Percentiles rank a stretch among this genome's conserved stretches.
phyloP scores from a whole-genome alignment of 2,113 vertebrate species.

The Perccottus glenii region DNA sequence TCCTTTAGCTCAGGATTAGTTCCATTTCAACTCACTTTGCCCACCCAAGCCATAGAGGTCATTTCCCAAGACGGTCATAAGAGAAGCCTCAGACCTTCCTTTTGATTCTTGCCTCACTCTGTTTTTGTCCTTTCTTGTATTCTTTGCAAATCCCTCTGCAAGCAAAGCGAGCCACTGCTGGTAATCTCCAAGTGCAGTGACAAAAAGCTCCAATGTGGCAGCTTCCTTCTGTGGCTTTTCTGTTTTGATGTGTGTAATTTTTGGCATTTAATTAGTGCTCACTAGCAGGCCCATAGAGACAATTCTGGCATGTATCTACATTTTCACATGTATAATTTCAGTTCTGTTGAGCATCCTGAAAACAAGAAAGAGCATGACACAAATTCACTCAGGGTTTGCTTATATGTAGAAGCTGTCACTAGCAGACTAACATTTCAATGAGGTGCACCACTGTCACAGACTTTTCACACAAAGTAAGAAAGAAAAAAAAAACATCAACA shows the following conservation, averaged over 20 bases:
- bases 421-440: conserved; percentile 21
- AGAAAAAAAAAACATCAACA: conserved; percentile 22
- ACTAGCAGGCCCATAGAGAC: conserved; percentile 36
- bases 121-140: conserved; percentile 29
- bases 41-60: conserved; percentile 43
- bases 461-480: conserved; percentile 30
- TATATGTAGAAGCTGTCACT: conserved; percentile 31
- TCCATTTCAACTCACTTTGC: conserved; percentile 51
- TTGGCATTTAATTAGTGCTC: conserved; percentile 59
- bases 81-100: conserved; percentile 28
- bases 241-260: conserved; percentile 50
- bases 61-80: conserved; percentile 52
- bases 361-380: conserved; percentile 26
- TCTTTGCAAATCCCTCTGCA: conserved; percentile 49
- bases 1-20: conserved; percentile 66
- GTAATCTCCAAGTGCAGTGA: conserved; percentile 38
- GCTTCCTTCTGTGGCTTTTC: conserved; percentile 28
- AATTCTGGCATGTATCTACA: conserved; percentile 18
- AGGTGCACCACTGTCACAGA: conserved; percentile 11
- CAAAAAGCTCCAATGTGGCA: conserved; percentile 32
- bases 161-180: conserved; percentile 28
- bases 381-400: conserved; percentile 38
- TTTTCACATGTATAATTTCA: conserved; percentile 40
- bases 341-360: conserved; percentile 31
- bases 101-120: conserved; percentile 21